These are phyloP conservation scores for Ophion obscuratus DNA, from an alignment of 2,888 invertebrate species.

Conservation along the genomic window DNA sequence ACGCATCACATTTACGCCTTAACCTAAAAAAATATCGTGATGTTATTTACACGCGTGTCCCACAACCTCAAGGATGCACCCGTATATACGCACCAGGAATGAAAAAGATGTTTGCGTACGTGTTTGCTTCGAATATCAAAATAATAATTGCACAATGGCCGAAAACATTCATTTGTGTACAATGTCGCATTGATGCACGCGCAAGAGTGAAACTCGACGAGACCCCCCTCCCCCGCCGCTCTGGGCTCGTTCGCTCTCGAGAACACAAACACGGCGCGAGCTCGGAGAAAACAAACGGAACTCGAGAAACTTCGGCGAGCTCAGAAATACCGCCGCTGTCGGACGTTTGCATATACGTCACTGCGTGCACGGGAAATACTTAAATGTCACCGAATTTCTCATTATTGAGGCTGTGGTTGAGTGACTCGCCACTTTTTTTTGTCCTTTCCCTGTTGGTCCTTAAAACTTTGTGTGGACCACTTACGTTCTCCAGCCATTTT, in stretches of 20 bases:
- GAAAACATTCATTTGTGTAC: constrained; percentile 2
- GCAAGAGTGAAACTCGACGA: constrained; percentile 9
- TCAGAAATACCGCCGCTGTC: neutral
- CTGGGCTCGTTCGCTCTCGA: neutral
- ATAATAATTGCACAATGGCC: neutral
- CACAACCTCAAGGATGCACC: no score
- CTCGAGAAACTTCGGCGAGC: neutral
- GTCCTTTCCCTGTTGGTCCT: no score
- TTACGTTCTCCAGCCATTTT: no score
- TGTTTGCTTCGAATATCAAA: neutral
- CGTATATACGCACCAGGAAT: neutral
- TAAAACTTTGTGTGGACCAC: no score
- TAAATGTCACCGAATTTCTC: no score
- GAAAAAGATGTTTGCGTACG: neutral
- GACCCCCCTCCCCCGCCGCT: neutral
- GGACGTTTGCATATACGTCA: neutral
- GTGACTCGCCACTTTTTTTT: no score
- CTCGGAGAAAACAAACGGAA: neutral
- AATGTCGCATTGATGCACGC: neutral
- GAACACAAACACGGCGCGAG: constrained; percentile 22
- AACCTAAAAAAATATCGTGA: neutral
- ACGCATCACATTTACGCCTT: neutral
- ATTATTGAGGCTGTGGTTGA: no score
- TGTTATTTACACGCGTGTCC: no score
- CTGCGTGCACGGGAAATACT: neutral